Evolutionary conservation across 2,888 invertebrate genomes (phyloP), one percentile per base, ranked within the genome.

Genomic region (Pachliopta kotzebuea): DNA sequence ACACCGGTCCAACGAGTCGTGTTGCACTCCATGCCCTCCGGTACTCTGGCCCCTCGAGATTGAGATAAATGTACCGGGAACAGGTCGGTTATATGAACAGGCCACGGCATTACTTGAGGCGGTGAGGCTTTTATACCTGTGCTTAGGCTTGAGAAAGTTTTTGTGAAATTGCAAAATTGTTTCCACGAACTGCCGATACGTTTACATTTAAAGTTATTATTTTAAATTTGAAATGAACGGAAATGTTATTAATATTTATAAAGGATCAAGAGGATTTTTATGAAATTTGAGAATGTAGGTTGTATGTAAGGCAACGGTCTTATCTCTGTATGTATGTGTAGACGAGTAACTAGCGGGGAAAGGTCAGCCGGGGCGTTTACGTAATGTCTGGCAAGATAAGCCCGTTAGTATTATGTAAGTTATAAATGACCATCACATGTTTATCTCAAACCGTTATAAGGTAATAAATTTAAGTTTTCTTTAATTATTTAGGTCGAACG

Each of bases 31-130:
- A 29, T 80, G 81, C 81, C 81, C 79, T 73, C 75, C 66, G 75
- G 78, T 76, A 69, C 71, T 76, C 79, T 76, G 74, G 57, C 54
- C 45, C 70, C 72, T 71, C 76, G 69, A 83, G 83, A 85, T 86
- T 80, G 75, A 80, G 80, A 86, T 85, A 85, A 83, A 81, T 78
- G 76, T 76, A 77, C 81, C 72, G 71, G 78, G 80, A 80, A 81
- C 70, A 71, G 67, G 68, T 67, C 73, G 69, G 68, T 70, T 71
- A 70, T 72, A 77, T 72, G 74, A 73, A 74, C 74, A 74, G 71
- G 74, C 67, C 70, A 70, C 70, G 69, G 65, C 67, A 67, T 70
- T 65, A 69, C 72, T 72, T 68, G 68, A 68, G 72, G 71, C 73
- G 68, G 63, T 66, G 63, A 69, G 69, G 66, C 71, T 72, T 72